Percentiles rank a stretch among this genome's conserved stretches.
phyloP scores from a whole-genome alignment of 2,888 invertebrate species.

The Argyresthia albistria region DNA sequence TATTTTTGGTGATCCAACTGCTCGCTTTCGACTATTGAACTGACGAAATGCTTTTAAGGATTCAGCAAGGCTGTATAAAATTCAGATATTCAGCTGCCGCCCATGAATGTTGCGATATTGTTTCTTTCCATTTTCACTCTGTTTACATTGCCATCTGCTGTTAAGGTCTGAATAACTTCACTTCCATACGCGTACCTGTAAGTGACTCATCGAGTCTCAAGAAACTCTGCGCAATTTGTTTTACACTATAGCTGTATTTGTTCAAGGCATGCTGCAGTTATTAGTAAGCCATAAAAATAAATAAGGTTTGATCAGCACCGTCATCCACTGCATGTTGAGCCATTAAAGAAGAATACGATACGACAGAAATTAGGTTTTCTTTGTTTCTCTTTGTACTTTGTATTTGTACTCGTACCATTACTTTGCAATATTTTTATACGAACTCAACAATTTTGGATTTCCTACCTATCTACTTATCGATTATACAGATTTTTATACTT shows the following conservation, averaged over 20 bases:
- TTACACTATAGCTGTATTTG: slow-evolving; percentile 16
- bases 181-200: slow-evolving; percentile 26
- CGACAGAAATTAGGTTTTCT: no score
- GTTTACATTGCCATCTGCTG: not conserved
- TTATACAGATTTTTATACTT: no score
- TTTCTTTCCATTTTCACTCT: not conserved
- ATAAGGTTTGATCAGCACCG: no score
- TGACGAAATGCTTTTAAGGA: slow-evolving; percentile 29
- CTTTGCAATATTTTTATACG: no score
- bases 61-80: slow-evolving; percentile 15
- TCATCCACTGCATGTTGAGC: no score
- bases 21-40: slow-evolving; percentile 17
- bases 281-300: slow-evolving; percentile 10
- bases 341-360: no score
- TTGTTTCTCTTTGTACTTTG: no score
- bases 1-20: not conserved
- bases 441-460: no score
- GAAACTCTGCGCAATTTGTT: slow-evolving; percentile 11
- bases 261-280: slow-evolving; percentile 34
- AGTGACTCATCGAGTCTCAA: slow-evolving; percentile 15
- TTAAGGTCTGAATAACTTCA: slow-evolving; percentile 19
- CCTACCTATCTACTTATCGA: no score
- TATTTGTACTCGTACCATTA: no score
- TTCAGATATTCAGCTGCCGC: slow-evolving; percentile 35
- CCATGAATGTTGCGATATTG: slow-evolving; percentile 6